phyloP scores from a whole-genome alignment of 2,113 vertebrate genomes.

The Ivindomyrus marchei region DNA sequence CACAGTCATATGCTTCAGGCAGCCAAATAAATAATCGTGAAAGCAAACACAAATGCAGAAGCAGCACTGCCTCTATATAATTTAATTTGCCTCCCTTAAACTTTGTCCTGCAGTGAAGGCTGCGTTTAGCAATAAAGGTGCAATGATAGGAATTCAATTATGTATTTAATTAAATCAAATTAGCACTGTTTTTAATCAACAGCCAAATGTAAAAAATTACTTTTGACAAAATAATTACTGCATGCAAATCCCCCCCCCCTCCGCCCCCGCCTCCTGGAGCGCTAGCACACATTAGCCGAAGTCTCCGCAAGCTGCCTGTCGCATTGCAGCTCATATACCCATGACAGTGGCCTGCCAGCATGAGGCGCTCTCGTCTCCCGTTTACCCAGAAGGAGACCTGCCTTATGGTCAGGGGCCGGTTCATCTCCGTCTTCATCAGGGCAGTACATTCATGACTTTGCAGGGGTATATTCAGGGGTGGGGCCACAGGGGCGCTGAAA shows the following conservation, averaged over 20 bases:
- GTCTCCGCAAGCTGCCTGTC: slow-evolving; percentile 40
- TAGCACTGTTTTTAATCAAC: slow-evolving; percentile 67
- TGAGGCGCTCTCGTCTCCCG: no score
- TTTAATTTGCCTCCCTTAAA: slow-evolving; percentile 14
- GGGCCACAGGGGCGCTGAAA: no score
- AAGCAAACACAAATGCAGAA: background rate
- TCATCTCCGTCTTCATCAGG: background rate
- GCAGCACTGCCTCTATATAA: background rate
- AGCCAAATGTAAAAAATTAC: slow-evolving; percentile 40
- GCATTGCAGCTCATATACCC: background rate
- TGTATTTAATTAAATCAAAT: slow-evolving; percentile 62
- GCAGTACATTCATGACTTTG: background rate
- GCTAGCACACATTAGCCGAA: slow-evolving; percentile 51
- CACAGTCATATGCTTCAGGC: background rate
- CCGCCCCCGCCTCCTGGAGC: slow-evolving; percentile 28
- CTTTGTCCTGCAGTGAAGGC: slow-evolving; percentile 49
- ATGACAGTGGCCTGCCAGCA: background rate
- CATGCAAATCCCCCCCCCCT: slow-evolving; percentile 57
- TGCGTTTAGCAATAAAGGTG: slow-evolving; percentile 54
- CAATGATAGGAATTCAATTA: slow-evolving; percentile 59
- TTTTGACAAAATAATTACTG: slow-evolving; percentile 66
- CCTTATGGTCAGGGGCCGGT: no score
- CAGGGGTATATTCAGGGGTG: background rate
- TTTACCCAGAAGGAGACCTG: no score
- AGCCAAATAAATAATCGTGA: background rate